Base-by-base conservation (phyloP, 2,113 vertebrate genomes). In the Gymnogyps californianus region DNA sequence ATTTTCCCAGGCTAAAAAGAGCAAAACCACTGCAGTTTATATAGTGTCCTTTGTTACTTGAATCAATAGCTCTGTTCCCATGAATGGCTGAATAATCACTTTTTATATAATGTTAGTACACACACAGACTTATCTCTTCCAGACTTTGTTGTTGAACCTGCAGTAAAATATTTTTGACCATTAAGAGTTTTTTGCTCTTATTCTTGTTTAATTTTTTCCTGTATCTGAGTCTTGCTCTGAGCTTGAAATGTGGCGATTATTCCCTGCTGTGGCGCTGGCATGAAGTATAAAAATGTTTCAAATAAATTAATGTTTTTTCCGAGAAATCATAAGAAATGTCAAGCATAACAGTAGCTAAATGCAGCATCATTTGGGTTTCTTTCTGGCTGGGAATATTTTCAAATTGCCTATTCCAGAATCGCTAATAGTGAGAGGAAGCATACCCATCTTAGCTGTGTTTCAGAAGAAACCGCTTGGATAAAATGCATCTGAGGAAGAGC, bases 21-120 rank as follows among this genome's bases (percentile, higher is more conserved):
- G 74, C 90, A 67, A 91, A 98, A 98, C 97, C 97, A 87, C 61
- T 84, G 96, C 71, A 98, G 97, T 94, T 96, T 95, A 92, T 94
- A 90, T 66, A 79, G 88, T 51, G 58, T 66, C 95, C 95, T 91
- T 97, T 96, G 97, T 97, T 99, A 98, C 98, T 98, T 79, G 98
- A 99, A 99, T 99, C 99, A 98, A 98, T 98, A 98, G 94, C 85
- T 77, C 89, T 97, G 97, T 98, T 98, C 97, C 98, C 97, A 98
- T 96, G 97, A 98, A 98, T 96, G 97, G 96, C 98, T 98, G 98
- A 99, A 99, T 98, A 98, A 98, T 98, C 87, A 97, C 95, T 96
- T 98, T 98, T 98, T 98, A 97, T 98, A 96, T 96, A 96, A 97
- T 94, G 95, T 97, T 96, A 86, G 97, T 98, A 97, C 94, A 96